Conservation (phyloP, 2,888 invertebrate genomes). For the Diarsia mendica region DNA sequence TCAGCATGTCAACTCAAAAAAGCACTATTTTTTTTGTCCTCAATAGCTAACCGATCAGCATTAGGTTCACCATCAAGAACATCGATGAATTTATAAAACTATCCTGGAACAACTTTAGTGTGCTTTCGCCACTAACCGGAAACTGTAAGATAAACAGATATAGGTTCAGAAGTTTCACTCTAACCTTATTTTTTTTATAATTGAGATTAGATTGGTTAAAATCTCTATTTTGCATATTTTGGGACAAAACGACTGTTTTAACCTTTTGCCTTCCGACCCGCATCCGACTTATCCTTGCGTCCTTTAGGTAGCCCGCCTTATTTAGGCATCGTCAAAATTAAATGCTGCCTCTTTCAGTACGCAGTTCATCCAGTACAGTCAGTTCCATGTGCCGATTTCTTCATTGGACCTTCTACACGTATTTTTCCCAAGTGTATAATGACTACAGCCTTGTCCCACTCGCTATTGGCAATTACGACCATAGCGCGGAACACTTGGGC, state of each 20-base stretch:
- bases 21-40: not conserved
- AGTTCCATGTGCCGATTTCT: too few species aligned
- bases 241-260: too few species aligned
- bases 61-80: constrained; percentile 1
- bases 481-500: constrained; percentile 40
- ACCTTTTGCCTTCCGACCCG: too few species aligned
- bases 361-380: too few species aligned
- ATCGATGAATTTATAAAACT: constrained; percentile 50
- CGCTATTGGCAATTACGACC: constrained; percentile 57
- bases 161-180: constrained; percentile 23
- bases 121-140: constrained; percentile 26
- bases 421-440: constrained; percentile 23
- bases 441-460: constrained; percentile 39
- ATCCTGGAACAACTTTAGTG: constrained; percentile 14
- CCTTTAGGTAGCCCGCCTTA: too few species aligned
- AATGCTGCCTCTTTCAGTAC: too few species aligned
- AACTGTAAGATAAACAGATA: not conserved
- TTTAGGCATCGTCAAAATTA: too few species aligned
- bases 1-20: not conserved
- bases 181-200: not conserved
- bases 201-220: not conserved
- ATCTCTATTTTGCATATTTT: too few species aligned
- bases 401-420: constrained; percentile 1
- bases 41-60: not conserved
- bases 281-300: too few species aligned